A percentile compares a stretch with the other conserved stretches of the same genome.
Evolutionary conservation across 1,140 invertebrate species (phyloP).

Genomic region (Aphidius ervi): DNA sequence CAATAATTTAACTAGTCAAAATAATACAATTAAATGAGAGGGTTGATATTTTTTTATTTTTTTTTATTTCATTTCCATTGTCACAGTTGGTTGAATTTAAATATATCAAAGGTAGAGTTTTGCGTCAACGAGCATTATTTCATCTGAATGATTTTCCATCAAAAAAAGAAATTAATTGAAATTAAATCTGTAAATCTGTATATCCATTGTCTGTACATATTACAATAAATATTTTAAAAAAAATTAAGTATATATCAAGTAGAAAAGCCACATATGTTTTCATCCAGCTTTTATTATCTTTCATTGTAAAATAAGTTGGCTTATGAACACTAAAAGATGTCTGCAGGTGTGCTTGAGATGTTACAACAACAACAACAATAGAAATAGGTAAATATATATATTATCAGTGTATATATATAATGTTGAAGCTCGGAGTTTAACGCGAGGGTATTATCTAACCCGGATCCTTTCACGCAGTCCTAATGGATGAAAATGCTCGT

Average conservation of each 20-base stretch:
- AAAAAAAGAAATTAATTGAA: not conserved
- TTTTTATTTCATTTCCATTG: too few relatives aligned
- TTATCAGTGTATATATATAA: not conserved
- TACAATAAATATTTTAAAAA: too few relatives aligned
- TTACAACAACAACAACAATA: slow-evolving; percentile 5
- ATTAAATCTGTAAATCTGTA: too few relatives aligned
- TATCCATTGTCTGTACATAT: too few relatives aligned
- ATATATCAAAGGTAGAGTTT: too few relatives aligned
- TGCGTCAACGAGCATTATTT: too few relatives aligned
- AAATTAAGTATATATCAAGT: too few relatives aligned
- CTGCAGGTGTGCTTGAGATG: slow-evolving; percentile 7
- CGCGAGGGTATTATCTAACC: slow-evolving; percentile 18
- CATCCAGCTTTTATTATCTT: slow-evolving; percentile 6
- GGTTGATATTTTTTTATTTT: too few relatives aligned
- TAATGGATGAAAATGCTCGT: slow-evolving; percentile 24
- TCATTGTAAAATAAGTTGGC: slow-evolving; percentile 4
- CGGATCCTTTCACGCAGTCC: slow-evolving; percentile 18
- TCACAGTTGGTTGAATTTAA: too few relatives aligned
- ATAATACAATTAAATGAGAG: too few relatives aligned
- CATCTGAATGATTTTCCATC: too few relatives aligned
- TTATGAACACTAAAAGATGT: not conserved
- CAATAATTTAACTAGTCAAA: too few relatives aligned
- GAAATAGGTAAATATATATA: slow-evolving; percentile 2
- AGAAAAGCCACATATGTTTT: not conserved
- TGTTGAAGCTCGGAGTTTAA: slow-evolving; percentile 24